phyloP scores from a whole-genome alignment of 1,140 invertebrate genomes.

The Sycophaga agraensis region DNA sequence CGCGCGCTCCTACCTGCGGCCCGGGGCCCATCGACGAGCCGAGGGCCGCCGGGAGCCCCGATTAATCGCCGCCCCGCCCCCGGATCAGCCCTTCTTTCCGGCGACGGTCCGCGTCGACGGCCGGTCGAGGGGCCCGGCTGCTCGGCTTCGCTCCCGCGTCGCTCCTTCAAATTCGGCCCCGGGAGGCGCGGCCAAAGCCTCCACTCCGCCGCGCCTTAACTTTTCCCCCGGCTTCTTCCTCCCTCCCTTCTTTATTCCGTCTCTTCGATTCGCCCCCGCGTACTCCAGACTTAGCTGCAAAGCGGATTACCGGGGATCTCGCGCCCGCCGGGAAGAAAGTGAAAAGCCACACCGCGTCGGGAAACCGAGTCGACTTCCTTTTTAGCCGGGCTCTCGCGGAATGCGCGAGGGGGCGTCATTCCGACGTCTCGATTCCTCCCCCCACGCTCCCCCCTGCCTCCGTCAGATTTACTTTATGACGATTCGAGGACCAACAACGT shows the following conservation, averaged over 20 bases:
- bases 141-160: too few species aligned
- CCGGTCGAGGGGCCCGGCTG: too few species aligned
- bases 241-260: neutral
- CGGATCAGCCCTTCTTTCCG: too few species aligned
- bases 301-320: slow-evolving; percentile 27
- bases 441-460: too few species aligned
- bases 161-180: too few species aligned
- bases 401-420: slow-evolving; percentile 15
- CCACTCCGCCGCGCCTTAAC: slow-evolving; percentile 6
- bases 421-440: slow-evolving; percentile 17
- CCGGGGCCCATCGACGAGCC: too few species aligned
- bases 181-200: slow-evolving; percentile 2
- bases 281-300: slow-evolving; percentile 13
- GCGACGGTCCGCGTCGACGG: too few species aligned
- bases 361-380: slow-evolving; percentile 24
- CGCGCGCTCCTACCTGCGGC: too few species aligned
- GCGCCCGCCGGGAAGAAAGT: slow-evolving; percentile 25
- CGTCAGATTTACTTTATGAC: too few species aligned
- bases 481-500: too few species aligned
- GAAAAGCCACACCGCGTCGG: slow-evolving; percentile 25
- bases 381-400: neutral
- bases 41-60: too few species aligned
- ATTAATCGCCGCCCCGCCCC: too few species aligned
- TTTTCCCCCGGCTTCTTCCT: neutral
- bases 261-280: slow-evolving; percentile 8